Base-by-base conservation (phyloP, 2,797 vertebrate species). In the Cossypha heuglini region DNA sequence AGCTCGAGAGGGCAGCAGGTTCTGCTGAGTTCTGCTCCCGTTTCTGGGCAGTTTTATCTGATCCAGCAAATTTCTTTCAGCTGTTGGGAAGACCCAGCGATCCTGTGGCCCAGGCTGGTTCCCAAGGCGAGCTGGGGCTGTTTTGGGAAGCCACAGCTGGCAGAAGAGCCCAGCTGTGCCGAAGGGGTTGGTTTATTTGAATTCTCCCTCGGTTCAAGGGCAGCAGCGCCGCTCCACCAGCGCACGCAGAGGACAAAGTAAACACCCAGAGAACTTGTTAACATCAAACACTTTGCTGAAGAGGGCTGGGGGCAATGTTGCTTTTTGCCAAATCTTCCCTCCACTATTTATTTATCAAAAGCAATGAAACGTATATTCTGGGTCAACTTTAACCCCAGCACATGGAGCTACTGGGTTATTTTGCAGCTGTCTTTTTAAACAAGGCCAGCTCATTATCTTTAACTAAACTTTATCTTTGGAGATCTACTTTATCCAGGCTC, bases 321-420 rank as follows among this genome's bases (percentile, higher is more conserved):
- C 86, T 88, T 96, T 96, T 95, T 86, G 95, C 96, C 94, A 97
- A 95, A 91, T 94, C 96, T 94, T 95, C 96, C 90, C 96, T 96
- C 86, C 12, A 85, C 82, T 97, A 97, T 98, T 98, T 98, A 97
- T 98, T 98, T 98, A 97, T 95, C 93, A 95, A 96, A 97, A 95
- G 94, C 96, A 93, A 74, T 82, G 84, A 97, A 94, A 96, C 78
- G 85, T 96, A 95, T 78, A 95, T 97, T 96, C 74, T 66, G 54
- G 67, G 94, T 97, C 96, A 97, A 97, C 96, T 97, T 97, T 97
- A 97, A 97, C 96, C 96, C 77, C 80, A 81, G 87, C 87, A 91
- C 61, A 88, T 79, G 90, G 93, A 88, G 95, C 96, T 96, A 95
- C 94, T 10, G 88, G 94, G 74, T 90, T 91, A 55, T 72, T 93